A percentile compares a stretch with the other conserved stretches of the same genome.
Evolutionary conservation across 2,888 invertebrate species (phyloP).

Genomic region (Pseudococcus jackbeardsleyi): DNA sequence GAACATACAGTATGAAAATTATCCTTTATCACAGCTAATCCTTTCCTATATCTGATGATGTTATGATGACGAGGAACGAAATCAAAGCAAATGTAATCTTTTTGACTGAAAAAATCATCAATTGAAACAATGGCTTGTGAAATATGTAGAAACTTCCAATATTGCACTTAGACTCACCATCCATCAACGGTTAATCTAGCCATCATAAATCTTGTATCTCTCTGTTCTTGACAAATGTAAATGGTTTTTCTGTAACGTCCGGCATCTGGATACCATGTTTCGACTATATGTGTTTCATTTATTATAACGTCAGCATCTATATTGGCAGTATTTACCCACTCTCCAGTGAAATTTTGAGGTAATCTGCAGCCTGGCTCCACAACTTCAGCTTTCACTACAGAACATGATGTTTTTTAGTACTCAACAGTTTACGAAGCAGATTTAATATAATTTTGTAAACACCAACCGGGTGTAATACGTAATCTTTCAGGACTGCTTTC

Average conservation of each 20-base stretch:
- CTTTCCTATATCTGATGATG: conserved; percentile 90
- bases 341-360: conserved; percentile 93
- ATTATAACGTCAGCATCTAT: conserved; percentile 94
- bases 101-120: conserved; percentile 80
- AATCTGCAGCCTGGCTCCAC: conserved; percentile 92
- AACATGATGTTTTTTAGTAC: conserved; percentile 13
- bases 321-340: conserved; percentile 98
- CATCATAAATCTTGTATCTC: conserved; percentile 94
- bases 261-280: conserved; percentile 94
- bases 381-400: conserved; percentile 81
- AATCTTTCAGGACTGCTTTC: conserved; percentile 94
- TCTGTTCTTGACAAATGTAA: conserved; percentile 93
- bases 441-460: neutral
- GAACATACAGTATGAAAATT: conserved; percentile 94
- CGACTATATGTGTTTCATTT: conserved; percentile 96
- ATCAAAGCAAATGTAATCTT: conserved; percentile 97
- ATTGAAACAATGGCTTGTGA: neutral
- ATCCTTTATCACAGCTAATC: conserved; percentile 89
- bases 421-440: neutral
- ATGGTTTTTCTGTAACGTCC: conserved; percentile 89
- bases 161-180: conserved; percentile 75
- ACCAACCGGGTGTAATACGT: conserved; percentile 82
- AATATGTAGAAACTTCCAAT: neutral
- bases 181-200: conserved; percentile 96
- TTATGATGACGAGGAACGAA: conserved; percentile 97